Percentiles rank a stretch among this genome's conserved stretches.
phyloP scores from a whole-genome alignment of 2,113 vertebrate species.

The Cyprinodon variegatus region DNA sequence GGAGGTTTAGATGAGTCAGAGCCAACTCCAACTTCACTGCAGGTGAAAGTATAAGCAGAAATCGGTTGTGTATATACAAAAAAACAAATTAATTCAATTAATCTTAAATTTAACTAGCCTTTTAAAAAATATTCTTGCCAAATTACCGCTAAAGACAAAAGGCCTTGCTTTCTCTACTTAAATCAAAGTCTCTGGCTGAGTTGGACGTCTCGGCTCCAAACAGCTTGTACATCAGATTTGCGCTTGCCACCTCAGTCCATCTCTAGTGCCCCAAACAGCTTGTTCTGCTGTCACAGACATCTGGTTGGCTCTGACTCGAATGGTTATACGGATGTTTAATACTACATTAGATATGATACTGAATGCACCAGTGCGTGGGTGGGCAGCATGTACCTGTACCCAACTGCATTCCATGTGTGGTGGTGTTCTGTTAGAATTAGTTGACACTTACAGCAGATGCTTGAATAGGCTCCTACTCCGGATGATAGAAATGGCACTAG shows the following conservation, averaged over 20 bases:
- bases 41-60: slow-evolving; percentile 26
- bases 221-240: slow-evolving; percentile 25
- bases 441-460: background rate
- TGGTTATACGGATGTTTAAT: slow-evolving; percentile 57
- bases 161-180: slow-evolving; percentile 10
- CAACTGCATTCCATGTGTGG: slow-evolving; percentile 11
- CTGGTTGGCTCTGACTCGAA: slow-evolving; percentile 59
- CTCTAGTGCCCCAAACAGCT: slow-evolving; percentile 61
- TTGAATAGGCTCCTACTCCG: background rate
- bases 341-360: slow-evolving; percentile 42
- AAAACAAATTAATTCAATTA: background rate
- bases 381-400: slow-evolving; percentile 6
- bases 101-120: background rate
- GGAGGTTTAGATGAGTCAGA: slow-evolving; percentile 13
- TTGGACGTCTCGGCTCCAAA: slow-evolving; percentile 4
- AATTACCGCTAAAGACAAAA: background rate
- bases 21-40: slow-evolving; percentile 18
- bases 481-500: background rate
- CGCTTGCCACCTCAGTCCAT: slow-evolving; percentile 1
- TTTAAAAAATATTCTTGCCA: too few species aligned
- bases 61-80: background rate
- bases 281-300: slow-evolving; percentile 58
- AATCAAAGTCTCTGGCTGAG: background rate
- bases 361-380: slow-evolving; percentile 10
- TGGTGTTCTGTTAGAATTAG: slow-evolving; percentile 7